phyloP scores from a whole-genome alignment of 2,113 vertebrate species.

The Tetrao urogallus region DNA sequence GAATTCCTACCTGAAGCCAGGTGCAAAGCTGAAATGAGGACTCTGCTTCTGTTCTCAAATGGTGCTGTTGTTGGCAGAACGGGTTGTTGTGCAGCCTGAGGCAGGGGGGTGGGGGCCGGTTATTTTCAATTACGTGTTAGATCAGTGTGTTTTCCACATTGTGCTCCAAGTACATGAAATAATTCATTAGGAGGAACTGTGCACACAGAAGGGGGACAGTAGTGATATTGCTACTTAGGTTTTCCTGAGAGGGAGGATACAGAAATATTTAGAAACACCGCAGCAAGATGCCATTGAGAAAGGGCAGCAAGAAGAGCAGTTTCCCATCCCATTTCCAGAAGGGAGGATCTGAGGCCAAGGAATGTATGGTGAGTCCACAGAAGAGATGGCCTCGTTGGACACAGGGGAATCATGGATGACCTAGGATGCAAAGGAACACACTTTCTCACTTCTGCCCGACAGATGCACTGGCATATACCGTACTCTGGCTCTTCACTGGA shows the following conservation, averaged over 20 bases:
- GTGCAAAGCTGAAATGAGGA: background rate
- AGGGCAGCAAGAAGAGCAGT: background rate
- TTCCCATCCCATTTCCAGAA: background rate
- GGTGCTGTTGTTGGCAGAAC: background rate
- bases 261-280: background rate
- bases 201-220: background rate
- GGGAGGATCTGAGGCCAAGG: background rate
- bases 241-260: background rate
- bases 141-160: background rate
- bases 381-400: rapidly evolving
- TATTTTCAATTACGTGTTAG: background rate
- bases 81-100: background rate
- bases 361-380: background rate
- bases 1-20: background rate
- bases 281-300: background rate
- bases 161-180: background rate
- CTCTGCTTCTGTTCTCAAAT: rapidly evolving
- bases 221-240: background rate
- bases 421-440: background rate
- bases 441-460: background rate
- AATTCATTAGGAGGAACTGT: background rate
- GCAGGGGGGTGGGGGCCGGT: background rate
- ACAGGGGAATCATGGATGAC: background rate
- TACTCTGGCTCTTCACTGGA: background rate
- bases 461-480: background rate